Base-by-base conservation (phyloP, 1,140 invertebrate genomes). In the Trachymyrmex cornetzi region DNA sequence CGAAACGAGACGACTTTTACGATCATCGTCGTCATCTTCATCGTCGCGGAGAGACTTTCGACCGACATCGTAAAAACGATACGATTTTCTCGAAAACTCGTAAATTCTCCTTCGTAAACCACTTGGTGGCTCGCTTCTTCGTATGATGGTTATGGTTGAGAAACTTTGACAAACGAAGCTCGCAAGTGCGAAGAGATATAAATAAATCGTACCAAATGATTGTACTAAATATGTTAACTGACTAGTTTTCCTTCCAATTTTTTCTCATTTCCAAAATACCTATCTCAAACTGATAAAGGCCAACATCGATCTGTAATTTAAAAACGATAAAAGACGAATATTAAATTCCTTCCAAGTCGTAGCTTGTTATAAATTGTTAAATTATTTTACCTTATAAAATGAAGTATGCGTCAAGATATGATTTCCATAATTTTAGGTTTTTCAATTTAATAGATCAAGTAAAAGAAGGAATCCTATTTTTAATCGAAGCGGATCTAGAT, bases 21-120 rank as follows among this genome's bases (percentile, higher is more conserved):
- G 91, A 91, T 85, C 79, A 55, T 69, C 64, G 53, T 61, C 66
- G 38, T 48, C 64, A 12, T 38, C 53, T 38, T 38, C 34, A 38
- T 38, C 44, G 22, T 64, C 50, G 48, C 86, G 64, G 77, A 48
- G 44, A 22, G 80, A 90, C 85, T 91, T 89, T 88, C 53, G 86
- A 92, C 80, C 77, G 89, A 64, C 69, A 85, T 92, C 92, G 91
- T 93, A 93, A 93, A 92, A 85, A 74, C 77, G 50, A 75, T 85
- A 69, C 63, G 81, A 90, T 92, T 93, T 92, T 92, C 90, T 92
- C 75, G 71, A 87, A 91, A 91, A 87, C 91, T 90, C 92, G 80
- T 93, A 93, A 93, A 93, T 92, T 55, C 61, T 64, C 64, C 74
- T 67, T 48, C 55, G 38, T 64, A 22, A 22, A 64, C 85, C 89